phyloP scores from a whole-genome alignment of 2,113 vertebrate species.

The Atractosteus spatula region DNA sequence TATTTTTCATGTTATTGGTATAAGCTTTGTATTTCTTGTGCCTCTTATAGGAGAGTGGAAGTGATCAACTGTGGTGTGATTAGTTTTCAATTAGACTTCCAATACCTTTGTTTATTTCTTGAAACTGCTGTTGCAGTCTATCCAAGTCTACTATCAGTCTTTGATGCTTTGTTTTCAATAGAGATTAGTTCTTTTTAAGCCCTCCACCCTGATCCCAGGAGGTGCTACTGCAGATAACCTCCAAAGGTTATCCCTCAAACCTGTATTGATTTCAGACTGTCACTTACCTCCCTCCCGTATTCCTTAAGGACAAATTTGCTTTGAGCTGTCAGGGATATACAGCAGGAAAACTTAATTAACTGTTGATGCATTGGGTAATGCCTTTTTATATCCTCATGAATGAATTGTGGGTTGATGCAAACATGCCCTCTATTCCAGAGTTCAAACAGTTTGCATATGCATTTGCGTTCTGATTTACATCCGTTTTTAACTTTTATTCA shows the following conservation, averaged over 20 bases:
- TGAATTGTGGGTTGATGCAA: too few species aligned
- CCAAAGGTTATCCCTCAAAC: constrained; percentile 50
- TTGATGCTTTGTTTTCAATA: constrained; percentile 10
- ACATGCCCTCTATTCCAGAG: background rate
- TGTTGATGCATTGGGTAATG: constrained; percentile 23
- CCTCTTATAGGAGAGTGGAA: constrained; percentile 24
- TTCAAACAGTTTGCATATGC: too few species aligned
- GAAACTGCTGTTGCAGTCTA: constrained; percentile 9
- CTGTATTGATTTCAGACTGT: constrained; percentile 46
- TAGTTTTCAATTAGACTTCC: constrained; percentile 46
- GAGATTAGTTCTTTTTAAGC: constrained; percentile 34
- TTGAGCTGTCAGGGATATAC: constrained; percentile 22
- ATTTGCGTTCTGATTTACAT: too few species aligned
- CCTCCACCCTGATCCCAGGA: constrained; percentile 11
- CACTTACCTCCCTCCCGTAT: constrained; percentile 39
- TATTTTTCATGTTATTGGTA: too few species aligned
- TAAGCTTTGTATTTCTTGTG: too few species aligned
- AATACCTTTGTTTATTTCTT: constrained; percentile 28
- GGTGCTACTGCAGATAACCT: constrained; percentile 50
- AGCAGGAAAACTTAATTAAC: constrained; percentile 49
- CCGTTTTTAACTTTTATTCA: too few species aligned
- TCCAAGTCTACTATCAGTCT: background rate
- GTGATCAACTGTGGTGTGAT: constrained; percentile 53
- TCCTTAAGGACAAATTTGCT: constrained; percentile 25
- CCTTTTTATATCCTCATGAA: background rate